phyloP scores from a whole-genome alignment of 1,140 invertebrate genomes.

The Drosophila busckii region DNA sequence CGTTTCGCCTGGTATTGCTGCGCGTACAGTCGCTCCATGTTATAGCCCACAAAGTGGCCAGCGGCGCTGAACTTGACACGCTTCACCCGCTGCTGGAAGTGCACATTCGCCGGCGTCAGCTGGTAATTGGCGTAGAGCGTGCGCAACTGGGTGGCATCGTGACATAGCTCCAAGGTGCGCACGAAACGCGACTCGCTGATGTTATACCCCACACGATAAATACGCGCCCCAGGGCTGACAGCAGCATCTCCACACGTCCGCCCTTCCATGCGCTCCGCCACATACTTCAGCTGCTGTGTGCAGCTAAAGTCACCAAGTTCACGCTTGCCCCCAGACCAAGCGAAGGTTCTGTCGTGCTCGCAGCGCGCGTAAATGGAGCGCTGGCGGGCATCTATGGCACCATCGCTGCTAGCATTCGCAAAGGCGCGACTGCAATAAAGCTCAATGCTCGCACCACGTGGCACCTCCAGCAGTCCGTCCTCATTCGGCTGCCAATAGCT shows the following conservation, averaged over 20 bases:
- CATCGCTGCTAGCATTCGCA: constrained; percentile 12
- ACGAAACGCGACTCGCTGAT: constrained; percentile 49
- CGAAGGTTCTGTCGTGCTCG: constrained; percentile 45
- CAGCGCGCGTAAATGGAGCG: constrained; percentile 41
- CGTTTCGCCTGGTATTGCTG: constrained; percentile 29
- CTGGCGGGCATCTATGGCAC: neutral
- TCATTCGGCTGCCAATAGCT: constrained; percentile 58
- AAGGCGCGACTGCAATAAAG: constrained; percentile 48
- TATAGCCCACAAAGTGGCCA: constrained; percentile 43
- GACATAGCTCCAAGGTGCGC: constrained; percentile 58
- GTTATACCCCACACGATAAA: constrained; percentile 66
- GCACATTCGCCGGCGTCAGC: constrained; percentile 45
- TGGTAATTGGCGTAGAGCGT: constrained; percentile 50
- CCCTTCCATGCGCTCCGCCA: constrained; percentile 35
- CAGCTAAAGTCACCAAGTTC: constrained; percentile 55
- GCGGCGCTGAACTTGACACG: constrained; percentile 53
- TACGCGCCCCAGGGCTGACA: constrained; percentile 4
- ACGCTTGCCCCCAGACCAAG: constrained; percentile 32
- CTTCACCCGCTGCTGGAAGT: constrained; percentile 56
- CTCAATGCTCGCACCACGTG: constrained; percentile 49
- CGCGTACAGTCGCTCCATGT: constrained; percentile 60
- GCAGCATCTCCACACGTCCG: constrained; percentile 23
- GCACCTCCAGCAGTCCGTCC: constrained; percentile 43
- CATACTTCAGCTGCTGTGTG: constrained; percentile 23
- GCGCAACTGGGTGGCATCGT: constrained; percentile 38